Conservation (phyloP, 2,113 vertebrate species). For the Reinhardtius hippoglossoides region DNA sequence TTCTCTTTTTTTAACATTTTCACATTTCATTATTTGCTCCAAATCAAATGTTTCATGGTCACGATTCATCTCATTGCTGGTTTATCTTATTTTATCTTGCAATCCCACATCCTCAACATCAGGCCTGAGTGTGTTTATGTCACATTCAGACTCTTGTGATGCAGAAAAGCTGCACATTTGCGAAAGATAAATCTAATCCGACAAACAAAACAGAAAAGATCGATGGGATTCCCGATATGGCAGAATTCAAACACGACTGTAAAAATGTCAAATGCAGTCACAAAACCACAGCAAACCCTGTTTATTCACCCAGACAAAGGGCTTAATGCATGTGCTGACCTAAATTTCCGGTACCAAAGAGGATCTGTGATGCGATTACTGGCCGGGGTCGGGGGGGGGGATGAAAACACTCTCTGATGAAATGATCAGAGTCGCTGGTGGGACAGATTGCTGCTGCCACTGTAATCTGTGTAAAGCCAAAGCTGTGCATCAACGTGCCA, state of each 20-base stretch:
- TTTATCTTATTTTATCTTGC: not conserved
- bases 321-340: constrained; percentile 76
- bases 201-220: not conserved
- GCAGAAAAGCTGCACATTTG: not conserved
- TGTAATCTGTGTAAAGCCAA: not conserved
- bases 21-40: too few relatives aligned
- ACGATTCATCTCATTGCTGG: not conserved
- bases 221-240: not conserved
- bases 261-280: not conserved
- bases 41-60: too few relatives aligned
- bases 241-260: constrained; percentile 4
- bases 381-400: constrained; percentile 10
- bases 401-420: constrained; percentile 45
- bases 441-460: constrained; percentile 17
- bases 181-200: not conserved
- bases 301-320: constrained; percentile 31
- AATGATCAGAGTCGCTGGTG: constrained; percentile 33
- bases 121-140: not conserved
- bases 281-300: not conserved
- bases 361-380: constrained; percentile 76
- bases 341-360: constrained; percentile 70
- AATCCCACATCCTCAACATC: not conserved
- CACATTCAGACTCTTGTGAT: not conserved
- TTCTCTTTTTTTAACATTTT: too few relatives aligned
- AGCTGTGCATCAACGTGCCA: not conserved